Evolutionary conservation across 1,140 invertebrate species (phyloP).

Genomic region (Psix sp.): DNA sequence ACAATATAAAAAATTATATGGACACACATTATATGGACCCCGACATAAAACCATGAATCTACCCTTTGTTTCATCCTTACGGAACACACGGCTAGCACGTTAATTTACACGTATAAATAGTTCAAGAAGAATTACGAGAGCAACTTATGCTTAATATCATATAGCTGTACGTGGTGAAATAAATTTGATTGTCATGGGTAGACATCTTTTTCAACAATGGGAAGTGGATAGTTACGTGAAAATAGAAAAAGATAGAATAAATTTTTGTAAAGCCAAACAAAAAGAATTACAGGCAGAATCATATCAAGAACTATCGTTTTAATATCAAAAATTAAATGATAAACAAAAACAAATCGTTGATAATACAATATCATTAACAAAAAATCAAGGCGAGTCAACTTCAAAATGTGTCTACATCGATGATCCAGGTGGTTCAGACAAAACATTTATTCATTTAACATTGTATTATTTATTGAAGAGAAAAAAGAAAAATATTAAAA

Average conservation of each 20-base stretch:
- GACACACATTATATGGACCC: background rate
- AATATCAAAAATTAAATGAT: constrained; percentile 1
- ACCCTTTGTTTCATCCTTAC: constrained; percentile 9
- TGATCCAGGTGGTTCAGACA: constrained; percentile 9
- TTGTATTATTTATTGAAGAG: constrained; percentile 9
- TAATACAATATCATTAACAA: background rate
- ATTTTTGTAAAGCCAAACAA: background rate
- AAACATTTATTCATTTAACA: constrained; percentile 14
- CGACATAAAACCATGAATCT: constrained; percentile 12
- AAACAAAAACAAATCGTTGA: constrained; percentile 5
- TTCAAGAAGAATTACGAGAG: background rate
- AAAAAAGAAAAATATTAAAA: constrained; percentile 1
- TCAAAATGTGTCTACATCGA: constrained; percentile 7
- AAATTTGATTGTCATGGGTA: background rate
- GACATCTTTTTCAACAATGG: background rate
- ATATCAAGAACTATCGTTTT: constrained; percentile 1
- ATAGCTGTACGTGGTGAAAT: constrained; percentile 1
- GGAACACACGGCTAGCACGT: constrained; percentile 10
- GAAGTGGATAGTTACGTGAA: no score
- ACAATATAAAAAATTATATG: no score
- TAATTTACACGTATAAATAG: constrained; percentile 1
- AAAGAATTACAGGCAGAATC: background rate
- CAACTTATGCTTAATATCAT: background rate
- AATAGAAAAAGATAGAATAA: background rate
- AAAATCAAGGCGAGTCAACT: background rate